Conservation (phyloP, 2,888 invertebrate genomes). For the Belgica antarctica region DNA sequence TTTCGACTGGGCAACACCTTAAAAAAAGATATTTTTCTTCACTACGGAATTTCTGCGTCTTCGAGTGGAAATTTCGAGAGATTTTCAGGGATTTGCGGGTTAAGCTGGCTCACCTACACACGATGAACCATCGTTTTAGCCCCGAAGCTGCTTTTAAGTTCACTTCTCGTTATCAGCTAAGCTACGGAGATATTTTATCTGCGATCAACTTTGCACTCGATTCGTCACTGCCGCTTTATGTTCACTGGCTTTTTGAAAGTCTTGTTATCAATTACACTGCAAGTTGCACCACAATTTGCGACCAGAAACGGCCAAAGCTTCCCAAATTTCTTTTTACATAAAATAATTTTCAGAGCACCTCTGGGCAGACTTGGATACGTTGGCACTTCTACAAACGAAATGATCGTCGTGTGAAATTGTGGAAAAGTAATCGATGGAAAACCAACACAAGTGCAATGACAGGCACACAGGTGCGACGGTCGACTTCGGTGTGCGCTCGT, state of each 20-base stretch:
- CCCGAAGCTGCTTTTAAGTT: background rate
- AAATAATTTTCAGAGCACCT: constrained; percentile 11
- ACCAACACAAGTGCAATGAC: background rate
- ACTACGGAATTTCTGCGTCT: background rate
- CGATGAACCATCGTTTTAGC: background rate
- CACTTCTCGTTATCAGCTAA: background rate
- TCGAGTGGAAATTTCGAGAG: background rate
- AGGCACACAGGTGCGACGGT: background rate
- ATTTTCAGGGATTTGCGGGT: no score
- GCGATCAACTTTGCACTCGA: background rate
- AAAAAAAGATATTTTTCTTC: background rate
- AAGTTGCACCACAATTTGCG: background rate
- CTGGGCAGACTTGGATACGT: background rate
- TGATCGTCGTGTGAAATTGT: constrained; percentile 16
- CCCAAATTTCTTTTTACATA: background rate
- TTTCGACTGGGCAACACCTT: background rate
- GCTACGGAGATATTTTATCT: background rate
- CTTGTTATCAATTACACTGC: background rate
- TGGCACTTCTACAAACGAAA: constrained; percentile 17
- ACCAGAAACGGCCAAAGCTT: background rate
- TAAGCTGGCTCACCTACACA: background rate
- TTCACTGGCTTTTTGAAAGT: no score
- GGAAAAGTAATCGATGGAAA: background rate
- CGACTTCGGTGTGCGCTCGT: background rate
- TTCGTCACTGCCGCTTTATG: no score